Evolutionary conservation across 2,797 vertebrate genomes (phyloP).

Genomic region (Acanthurus tractus): DNA sequence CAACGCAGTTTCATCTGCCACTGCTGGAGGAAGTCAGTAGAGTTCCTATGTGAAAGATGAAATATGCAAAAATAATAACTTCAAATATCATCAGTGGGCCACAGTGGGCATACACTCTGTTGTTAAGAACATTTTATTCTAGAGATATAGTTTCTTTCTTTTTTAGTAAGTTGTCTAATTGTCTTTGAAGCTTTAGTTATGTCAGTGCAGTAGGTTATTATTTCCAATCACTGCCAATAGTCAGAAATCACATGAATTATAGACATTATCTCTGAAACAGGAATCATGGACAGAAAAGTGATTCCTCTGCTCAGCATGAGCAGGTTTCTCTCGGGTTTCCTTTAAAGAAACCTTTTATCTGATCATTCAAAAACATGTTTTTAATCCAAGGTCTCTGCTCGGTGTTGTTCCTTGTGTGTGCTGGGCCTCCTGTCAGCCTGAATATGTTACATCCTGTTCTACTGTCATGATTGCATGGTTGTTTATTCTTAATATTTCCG

Average conservation of each 20-base stretch:
- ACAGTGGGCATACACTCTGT: background rate
- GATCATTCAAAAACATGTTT: background rate
- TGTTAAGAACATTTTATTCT: too few relatives aligned
- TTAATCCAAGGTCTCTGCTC: background rate
- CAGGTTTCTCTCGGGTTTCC: background rate
- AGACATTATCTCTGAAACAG: background rate
- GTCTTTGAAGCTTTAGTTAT: background rate
- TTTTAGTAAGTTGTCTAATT: background rate
- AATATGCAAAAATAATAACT: background rate
- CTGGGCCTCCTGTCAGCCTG: background rate
- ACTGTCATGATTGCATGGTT: too few relatives aligned
- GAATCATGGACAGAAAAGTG: background rate
- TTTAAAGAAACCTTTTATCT: background rate
- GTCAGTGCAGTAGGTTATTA: background rate
- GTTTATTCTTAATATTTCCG: too few relatives aligned
- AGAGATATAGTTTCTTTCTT: too few relatives aligned
- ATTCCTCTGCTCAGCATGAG: background rate
- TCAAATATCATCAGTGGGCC: background rate
- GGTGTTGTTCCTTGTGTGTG: background rate
- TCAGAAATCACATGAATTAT: background rate
- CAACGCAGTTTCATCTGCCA: background rate
- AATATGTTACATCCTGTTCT: too few relatives aligned
- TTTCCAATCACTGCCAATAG: too few relatives aligned
- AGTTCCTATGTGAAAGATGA: slow-evolving; percentile 1
- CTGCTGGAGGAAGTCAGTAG: background rate